phyloP scores from a whole-genome alignment of 2,888 invertebrate genomes.

The Ditula angustiorana region DNA sequence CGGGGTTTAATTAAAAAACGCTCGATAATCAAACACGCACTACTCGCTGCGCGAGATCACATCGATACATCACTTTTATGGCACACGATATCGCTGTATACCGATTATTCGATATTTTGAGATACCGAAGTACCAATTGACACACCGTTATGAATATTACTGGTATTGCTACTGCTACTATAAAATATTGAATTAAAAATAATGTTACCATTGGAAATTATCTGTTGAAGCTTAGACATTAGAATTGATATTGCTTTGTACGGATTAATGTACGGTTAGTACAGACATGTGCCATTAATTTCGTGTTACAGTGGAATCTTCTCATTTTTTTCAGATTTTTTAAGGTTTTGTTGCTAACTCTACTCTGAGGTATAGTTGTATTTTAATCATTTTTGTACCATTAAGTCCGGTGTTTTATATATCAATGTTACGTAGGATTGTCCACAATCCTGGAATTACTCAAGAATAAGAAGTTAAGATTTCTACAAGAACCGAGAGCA shows the following conservation, averaged over 20 bases:
- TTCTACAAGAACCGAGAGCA: too few species aligned
- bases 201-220: not conserved
- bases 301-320: not conserved
- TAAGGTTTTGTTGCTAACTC: too few species aligned
- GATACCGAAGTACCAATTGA: slow-evolving; percentile 32
- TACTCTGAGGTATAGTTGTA: too few species aligned
- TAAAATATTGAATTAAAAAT: not conserved
- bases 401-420: too few species aligned
- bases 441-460: too few species aligned
- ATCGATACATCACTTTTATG: slow-evolving; percentile 48
- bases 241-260: not conserved
- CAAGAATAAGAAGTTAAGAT: too few species aligned
- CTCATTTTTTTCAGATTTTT: not conserved
- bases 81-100: slow-evolving; percentile 39
- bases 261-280: not conserved
- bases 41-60: slow-evolving; percentile 39
- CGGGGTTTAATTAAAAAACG: slow-evolving; percentile 40
- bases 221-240: not conserved
- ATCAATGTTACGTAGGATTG: too few species aligned
- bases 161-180: slow-evolving; percentile 5
- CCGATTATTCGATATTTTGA: slow-evolving; percentile 36
- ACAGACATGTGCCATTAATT: not conserved
- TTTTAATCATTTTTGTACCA: too few species aligned
- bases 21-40: slow-evolving; percentile 51
- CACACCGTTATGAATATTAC: slow-evolving; percentile 30